Percentiles rank a stretch among this genome's conserved stretches.
These are phyloP conservation scores for Ischnura elegans DNA, from an alignment of 2,888 invertebrate genomes.

Conservation along the genomic window DNA sequence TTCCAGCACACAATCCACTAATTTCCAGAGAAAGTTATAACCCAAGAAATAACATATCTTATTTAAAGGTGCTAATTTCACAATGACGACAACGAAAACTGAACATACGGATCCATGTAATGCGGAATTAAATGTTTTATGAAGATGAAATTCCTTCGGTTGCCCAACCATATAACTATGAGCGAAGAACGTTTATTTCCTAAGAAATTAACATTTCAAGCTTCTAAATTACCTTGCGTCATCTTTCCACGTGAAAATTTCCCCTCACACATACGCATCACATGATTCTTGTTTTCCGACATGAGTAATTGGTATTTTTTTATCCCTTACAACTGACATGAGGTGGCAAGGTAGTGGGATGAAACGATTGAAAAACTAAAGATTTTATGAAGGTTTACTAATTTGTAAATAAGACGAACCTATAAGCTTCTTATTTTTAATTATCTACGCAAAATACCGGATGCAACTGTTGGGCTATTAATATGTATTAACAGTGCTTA, in stretches of 20 bases:
- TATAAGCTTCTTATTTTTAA: no score
- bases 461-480: no score
- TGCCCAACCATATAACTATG: neutral
- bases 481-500: no score
- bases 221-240: conserved; percentile 17
- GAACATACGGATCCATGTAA: neutral
- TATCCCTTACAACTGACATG: no score
- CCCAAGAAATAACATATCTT: neutral
- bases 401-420: no score
- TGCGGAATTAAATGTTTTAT: neutral
- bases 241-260: neutral
- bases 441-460: no score
- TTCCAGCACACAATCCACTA: no score
- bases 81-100: neutral
- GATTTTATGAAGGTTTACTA: no score
- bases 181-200: neutral
- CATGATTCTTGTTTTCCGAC: neutral
- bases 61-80: no score
- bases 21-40: neutral
- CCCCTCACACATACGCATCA: neutral
- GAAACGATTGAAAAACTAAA: no score
- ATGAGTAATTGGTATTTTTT: neutral
- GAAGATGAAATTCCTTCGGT: neutral
- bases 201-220: neutral
- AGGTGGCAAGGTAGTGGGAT: no score